Evolutionary conservation across 1,140 invertebrate species (phyloP).

Genomic region (Macrobrachium rosenbergii): DNA sequence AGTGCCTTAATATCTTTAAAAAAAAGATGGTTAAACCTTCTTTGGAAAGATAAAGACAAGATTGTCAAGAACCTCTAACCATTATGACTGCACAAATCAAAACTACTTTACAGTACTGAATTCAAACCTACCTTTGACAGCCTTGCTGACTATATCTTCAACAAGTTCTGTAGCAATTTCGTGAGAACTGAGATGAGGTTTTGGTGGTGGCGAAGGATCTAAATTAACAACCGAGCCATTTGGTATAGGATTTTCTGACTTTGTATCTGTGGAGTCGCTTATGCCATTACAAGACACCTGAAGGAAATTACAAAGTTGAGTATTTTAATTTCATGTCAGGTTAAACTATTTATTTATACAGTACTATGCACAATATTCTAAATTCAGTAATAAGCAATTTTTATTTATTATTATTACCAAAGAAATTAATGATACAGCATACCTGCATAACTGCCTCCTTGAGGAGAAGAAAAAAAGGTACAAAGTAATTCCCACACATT

Average conservation of each 20-base stretch:
- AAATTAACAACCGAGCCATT: constrained; percentile 23
- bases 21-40: too few relatives aligned
- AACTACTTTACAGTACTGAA: background rate
- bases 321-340: too few relatives aligned
- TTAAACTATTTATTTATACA: too few relatives aligned
- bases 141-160: constrained; percentile 52
- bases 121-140: constrained; percentile 35
- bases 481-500: too few relatives aligned
- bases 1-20: too few relatives aligned
- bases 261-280: background rate
- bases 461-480: background rate
- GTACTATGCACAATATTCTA: too few relatives aligned
- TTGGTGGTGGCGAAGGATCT: background rate
- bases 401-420: background rate
- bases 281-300: constrained; percentile 28
- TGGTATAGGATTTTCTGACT: background rate
- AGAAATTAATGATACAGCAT: background rate
- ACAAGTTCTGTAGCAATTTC: constrained; percentile 57
- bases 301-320: too few relatives aligned
- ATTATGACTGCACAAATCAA: too few relatives aligned
- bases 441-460: too few relatives aligned
- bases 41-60: too few relatives aligned
- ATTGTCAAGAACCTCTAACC: too few relatives aligned
- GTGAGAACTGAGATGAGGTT: constrained; percentile 9
- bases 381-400: too few relatives aligned